These are phyloP conservation scores for Heliconius aoede DNA, from an alignment of 2,888 invertebrate genomes.

Conservation along the genomic window DNA sequence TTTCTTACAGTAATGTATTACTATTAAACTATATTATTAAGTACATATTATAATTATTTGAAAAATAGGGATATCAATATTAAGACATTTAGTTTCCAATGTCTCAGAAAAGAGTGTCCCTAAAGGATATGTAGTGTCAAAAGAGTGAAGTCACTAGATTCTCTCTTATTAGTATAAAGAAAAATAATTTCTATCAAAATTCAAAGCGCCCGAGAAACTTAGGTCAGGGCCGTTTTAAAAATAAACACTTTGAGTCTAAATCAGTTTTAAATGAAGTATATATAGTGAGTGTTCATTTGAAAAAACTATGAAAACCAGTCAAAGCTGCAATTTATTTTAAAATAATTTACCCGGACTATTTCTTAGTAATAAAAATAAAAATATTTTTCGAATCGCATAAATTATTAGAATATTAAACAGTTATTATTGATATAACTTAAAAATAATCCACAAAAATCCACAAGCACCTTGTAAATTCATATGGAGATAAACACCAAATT, in stretches of 20 bases:
- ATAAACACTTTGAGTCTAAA: not conserved
- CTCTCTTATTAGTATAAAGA: not conserved
- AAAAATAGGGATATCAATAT: not conserved
- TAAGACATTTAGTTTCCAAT: not conserved
- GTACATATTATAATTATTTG: not conserved
- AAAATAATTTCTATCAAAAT: not conserved
- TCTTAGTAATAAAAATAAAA: not conserved
- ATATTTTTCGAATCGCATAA: not conserved
- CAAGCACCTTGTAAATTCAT: too few species aligned
- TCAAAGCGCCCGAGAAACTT: not conserved
- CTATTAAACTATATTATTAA: not conserved
- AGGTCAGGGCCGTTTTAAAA: slow-evolving; percentile 14
- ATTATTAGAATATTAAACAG: not conserved
- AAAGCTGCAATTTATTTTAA: not conserved
- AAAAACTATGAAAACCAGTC: not conserved
- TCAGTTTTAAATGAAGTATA: not conserved
- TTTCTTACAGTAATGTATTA: not conserved
- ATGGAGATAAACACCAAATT: not conserved
- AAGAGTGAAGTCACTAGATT: not conserved
- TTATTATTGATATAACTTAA: not conserved
- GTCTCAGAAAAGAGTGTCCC: not conserved
- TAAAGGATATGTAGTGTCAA: not conserved
- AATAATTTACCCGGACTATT: not conserved
- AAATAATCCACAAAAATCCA: not conserved
- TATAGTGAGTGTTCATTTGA: not conserved